Evolutionary conservation across 2,113 vertebrate genomes (phyloP).

Genomic region (Cebidichthys violaceus): DNA sequence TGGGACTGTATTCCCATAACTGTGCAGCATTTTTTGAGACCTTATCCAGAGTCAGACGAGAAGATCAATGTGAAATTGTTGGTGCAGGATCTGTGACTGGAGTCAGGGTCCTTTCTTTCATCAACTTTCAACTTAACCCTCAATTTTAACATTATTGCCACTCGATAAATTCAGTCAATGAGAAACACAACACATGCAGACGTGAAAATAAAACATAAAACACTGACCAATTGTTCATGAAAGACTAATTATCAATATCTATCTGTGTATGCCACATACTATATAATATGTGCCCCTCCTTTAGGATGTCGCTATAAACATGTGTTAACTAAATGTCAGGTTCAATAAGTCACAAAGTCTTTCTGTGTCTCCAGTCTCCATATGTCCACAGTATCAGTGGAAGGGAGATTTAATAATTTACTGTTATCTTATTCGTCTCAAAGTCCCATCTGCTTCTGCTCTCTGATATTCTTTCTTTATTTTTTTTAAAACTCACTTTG

Average conservation of each 20-base stretch:
- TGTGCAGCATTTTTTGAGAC: neutral
- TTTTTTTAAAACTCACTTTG: neutral
- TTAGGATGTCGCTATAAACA: neutral
- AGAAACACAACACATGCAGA: neutral
- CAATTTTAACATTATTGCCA: neutral
- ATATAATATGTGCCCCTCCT: neutral
- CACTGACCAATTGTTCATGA: neutral
- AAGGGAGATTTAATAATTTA: constrained; percentile 4
- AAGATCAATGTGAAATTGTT: neutral
- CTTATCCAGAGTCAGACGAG: neutral
- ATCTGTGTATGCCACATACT: neutral
- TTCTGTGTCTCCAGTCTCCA: constrained; percentile 3
- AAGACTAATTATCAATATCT: too few relatives aligned
- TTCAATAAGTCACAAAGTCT: constrained; percentile 15
- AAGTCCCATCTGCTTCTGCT: neutral
- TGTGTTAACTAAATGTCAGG: constrained; percentile 13
- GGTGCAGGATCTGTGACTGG: neutral
- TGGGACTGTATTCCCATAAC: neutral
- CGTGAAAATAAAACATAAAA: neutral
- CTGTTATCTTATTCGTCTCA: neutral
- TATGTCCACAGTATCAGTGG: constrained; percentile 10
- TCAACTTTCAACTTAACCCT: neutral
- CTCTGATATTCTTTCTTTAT: too few relatives aligned
- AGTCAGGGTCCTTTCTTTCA: neutral
- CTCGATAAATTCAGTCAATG: neutral